These are phyloP conservation scores for Eupithecia tripunctaria DNA, from an alignment of 2,888 invertebrate species.

Conservation along the genomic window DNA sequence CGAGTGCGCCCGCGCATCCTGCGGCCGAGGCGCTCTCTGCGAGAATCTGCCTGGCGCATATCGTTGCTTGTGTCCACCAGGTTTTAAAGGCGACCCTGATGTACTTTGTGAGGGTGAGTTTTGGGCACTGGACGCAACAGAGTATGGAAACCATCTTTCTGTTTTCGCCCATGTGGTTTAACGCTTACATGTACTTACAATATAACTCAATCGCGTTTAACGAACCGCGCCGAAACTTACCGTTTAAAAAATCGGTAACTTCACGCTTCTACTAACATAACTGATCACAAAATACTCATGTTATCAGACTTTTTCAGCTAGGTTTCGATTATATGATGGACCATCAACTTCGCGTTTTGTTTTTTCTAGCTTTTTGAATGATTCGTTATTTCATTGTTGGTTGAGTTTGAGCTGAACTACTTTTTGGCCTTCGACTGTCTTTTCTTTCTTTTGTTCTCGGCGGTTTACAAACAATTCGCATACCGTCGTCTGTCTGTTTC, in stretches of 20 bases:
- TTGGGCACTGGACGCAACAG: constrained; percentile 30
- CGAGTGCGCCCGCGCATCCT: constrained; percentile 90
- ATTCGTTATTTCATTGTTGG: constrained; percentile 3
- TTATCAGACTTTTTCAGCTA: constrained; percentile 59
- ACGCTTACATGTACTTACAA: constrained; percentile 69
- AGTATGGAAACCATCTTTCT: constrained; percentile 57
- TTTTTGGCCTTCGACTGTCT: constrained; percentile 37
- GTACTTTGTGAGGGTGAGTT: constrained; percentile 89
- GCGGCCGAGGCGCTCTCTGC: constrained; percentile 92
- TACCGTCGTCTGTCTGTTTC: constrained; percentile 64
- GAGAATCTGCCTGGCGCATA: constrained; percentile 91
- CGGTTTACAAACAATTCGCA: constrained; percentile 64
- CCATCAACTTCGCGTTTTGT: constrained; percentile 34
- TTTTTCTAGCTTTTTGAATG: constrained; percentile 15
- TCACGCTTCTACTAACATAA: constrained; percentile 81
- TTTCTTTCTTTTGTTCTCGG: constrained; percentile 50
- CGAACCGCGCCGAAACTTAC: constrained; percentile 77
- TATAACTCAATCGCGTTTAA: constrained; percentile 62
- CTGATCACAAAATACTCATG: constrained; percentile 55
- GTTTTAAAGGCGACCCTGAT: constrained; percentile 92
- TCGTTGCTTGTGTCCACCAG: constrained; percentile 92
- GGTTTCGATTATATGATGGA: constrained; percentile 50
- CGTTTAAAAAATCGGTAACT: constrained; percentile 71
- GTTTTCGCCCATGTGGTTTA: constrained; percentile 68
- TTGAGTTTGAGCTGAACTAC: constrained; percentile 11